Conservation (phyloP, 2,888 invertebrate species). For the Yponomeuta malinellus region DNA sequence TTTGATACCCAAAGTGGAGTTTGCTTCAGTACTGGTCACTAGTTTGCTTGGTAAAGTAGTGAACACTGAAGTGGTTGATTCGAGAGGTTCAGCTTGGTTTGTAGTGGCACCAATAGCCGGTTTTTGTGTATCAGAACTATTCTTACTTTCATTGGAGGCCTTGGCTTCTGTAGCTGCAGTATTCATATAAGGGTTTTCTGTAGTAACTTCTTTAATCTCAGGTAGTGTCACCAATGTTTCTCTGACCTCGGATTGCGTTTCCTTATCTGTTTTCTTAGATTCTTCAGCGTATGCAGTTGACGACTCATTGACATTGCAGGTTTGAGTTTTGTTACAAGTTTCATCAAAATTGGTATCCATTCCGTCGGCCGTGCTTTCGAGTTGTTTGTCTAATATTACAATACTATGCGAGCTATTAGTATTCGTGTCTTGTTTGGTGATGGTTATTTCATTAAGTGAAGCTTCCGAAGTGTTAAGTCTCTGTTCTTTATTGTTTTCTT, state of each 20-base stretch:
- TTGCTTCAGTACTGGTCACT: not conserved
- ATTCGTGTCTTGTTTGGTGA: not conserved
- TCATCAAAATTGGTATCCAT: not conserved
- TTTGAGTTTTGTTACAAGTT: not conserved
- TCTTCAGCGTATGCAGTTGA: not conserved
- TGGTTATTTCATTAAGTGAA: not conserved
- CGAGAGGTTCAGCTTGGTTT: not conserved
- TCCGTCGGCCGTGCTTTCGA: not conserved
- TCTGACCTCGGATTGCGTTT: not conserved
- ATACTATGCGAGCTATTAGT: not conserved
- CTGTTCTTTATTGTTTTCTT: constrained; percentile 12
- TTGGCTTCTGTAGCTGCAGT: not conserved
- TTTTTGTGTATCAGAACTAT: not conserved
- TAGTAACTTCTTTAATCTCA: not conserved
- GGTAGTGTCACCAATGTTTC: not conserved
- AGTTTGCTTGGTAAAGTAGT: not conserved
- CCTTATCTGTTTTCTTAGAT: not conserved
- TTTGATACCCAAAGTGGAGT: not conserved
- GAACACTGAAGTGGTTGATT: not conserved
- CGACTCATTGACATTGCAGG: not conserved
- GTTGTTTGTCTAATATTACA: not conserved
- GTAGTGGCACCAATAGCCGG: not conserved
- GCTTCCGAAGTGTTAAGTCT: not conserved
- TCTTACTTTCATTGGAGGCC: not conserved
- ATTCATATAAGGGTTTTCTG: not conserved